Base-by-base conservation (phyloP, 2,888 invertebrate species). In the Tenthredo livida region DNA sequence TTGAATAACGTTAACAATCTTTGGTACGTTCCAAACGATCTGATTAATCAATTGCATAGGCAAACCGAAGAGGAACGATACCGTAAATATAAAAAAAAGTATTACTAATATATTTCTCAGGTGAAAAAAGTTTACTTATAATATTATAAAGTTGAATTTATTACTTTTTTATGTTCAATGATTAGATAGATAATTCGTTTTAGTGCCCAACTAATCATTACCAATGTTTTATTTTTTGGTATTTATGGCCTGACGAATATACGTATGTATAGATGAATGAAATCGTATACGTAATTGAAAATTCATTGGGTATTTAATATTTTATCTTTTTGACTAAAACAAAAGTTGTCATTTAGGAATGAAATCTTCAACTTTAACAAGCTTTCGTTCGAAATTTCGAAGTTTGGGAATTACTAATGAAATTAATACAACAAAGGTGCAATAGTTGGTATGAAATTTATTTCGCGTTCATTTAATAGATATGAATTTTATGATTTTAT, bases 1-100 rank as follows among this genome's bases (percentile, higher is more conserved):
- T 96, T 98, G 93, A 96, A 96, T 85, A 96, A 96, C 92, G 95
- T 96, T 88, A 96, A 97, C 86, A 95, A 95, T 87, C 94, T 98
- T 86, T 98, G 98, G 96, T 95, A 95, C 86, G 97, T 98, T 87
- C 97, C 98, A 78, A 95, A 95, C 86, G 95, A 96, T 83, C 94
- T 98, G 61, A 93, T 97, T 90, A 92, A 94, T 86, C 96, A 97
- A 94, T 93, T 97, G 90, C 93, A 94, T 58, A 91, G 93, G 85
- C 94, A 94, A 85, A 93, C 94, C 80, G 94, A 94, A 87, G 92
- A 94, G 83, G 94, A 94, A 61, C 91, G 93, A 84, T 93, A 91
- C 88, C 92, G 93, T 85, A 93, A 92, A 87, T 92, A 90, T 85
- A 92, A 91, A 84, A 93, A 93, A 86, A 93, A 92, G 88, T 92